phyloP scores from a whole-genome alignment of 2,113 vertebrate genomes.

The Centropus unirufus region DNA sequence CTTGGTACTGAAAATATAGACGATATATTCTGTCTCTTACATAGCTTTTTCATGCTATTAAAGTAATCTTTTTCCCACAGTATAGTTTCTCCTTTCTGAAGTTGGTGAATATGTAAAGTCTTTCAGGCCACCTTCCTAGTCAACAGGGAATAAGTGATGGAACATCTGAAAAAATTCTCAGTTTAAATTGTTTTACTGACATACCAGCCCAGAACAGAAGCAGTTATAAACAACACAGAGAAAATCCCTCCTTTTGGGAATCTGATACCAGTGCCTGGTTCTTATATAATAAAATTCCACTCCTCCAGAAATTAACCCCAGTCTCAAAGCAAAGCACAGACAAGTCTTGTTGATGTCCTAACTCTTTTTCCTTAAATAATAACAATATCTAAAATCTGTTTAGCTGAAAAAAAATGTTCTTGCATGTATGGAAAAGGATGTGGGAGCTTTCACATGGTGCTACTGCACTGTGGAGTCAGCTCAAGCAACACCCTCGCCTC shows the following conservation, averaged over 20 bases:
- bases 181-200: slow-evolving; percentile 10
- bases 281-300: slow-evolving; percentile 24
- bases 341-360: background rate
- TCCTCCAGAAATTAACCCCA: slow-evolving; percentile 20
- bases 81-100: background rate
- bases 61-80: background rate
- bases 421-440: background rate
- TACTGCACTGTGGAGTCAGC: background rate
- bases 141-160: background rate
- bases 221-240: slow-evolving; percentile 8
- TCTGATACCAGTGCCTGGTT: slow-evolving; percentile 9
- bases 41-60: background rate
- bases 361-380: slow-evolving; percentile 2
- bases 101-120: background rate
- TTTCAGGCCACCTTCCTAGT: background rate
- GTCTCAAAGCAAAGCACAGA: background rate
- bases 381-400: background rate
- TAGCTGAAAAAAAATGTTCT: background rate
- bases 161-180: slow-evolving; percentile 15
- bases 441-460: background rate
- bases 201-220: slow-evolving; percentile 33
- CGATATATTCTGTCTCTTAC: background rate
- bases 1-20: background rate
- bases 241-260: slow-evolving; percentile 43
- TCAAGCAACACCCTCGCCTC: background rate